Evolutionary conservation across 2,888 invertebrate genomes (phyloP), one percentile per base, ranked within the genome.

Genomic region (Beris chalybata): DNA sequence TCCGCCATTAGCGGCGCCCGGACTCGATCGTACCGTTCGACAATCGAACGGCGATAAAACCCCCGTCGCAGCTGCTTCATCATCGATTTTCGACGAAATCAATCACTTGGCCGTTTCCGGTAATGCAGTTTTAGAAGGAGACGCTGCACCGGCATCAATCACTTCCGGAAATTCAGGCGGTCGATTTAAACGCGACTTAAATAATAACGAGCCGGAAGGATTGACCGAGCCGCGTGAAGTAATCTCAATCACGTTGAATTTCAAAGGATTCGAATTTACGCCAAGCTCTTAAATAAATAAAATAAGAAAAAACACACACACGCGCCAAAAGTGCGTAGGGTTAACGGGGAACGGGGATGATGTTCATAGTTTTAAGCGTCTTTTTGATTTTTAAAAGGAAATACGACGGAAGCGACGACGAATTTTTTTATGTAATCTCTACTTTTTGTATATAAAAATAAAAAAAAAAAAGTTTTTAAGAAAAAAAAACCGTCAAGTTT

Each of bases 1-100:
- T 38, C 79, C 78, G 2, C 78, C 78, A 1, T 58, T 78, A 6
- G 73, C 72, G 44, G 65, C 75, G 29, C 74, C 76, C 1, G 74
- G 74, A 1, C 72, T 68, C 38, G 77, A 77, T 64, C 70, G 77
- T 52, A 75, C 75, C 9, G 71, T 76, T 15, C 72, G 77, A 3
- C 69, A 74, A 31, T 72, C 75, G 0, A 76, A 74, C 5, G 52
- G 22, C 29, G 52, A 5, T 4, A 15, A n/a, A 13, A n/a, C 54
- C 12, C 4, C 4, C 7, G 12, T 7, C 6, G 31, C 12, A 1
- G 32, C 13, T 3, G 5, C 11, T 9, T 1, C n/a, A 7, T 38
- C 65, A 5, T 73, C 67, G 12, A 44, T 77, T 38, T 74, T 77
- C 15, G 70, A 75, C 52, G 78, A 78, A 71, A 78, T 78, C 32